Evolutionary conservation across 2,888 invertebrate genomes (phyloP).

Genomic region (Mechanitis mazaeus): DNA sequence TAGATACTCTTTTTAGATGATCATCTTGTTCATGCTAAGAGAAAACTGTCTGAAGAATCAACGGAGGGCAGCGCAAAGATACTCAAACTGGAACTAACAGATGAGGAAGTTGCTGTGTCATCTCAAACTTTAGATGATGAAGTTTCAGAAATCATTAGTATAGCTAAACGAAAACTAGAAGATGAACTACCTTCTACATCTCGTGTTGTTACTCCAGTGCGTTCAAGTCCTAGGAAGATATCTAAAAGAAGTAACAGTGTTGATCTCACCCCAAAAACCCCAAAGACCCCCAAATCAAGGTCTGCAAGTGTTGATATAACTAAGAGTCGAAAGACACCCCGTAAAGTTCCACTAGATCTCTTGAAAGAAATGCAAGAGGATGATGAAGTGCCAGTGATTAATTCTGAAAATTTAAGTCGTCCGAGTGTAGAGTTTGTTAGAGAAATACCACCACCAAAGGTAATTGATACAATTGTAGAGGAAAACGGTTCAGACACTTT

Average conservation of each 20-base stretch:
- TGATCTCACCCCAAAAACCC: slow-evolving; percentile 54
- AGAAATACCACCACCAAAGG: slow-evolving; percentile 43
- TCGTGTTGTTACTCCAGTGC: slow-evolving; percentile 48
- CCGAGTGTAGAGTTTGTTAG: slow-evolving; percentile 50
- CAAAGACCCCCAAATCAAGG: slow-evolving; percentile 57
- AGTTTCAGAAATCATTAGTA: slow-evolving; percentile 53
- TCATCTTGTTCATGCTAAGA: slow-evolving; percentile 43
- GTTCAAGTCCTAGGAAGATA: slow-evolving; percentile 56
- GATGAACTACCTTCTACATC: slow-evolving; percentile 52
- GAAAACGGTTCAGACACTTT: slow-evolving; percentile 46
- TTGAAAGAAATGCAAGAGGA: slow-evolving; percentile 32
- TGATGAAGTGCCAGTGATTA: slow-evolving; percentile 28
- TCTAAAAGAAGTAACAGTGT: slow-evolving; percentile 62
- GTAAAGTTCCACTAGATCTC: slow-evolving; percentile 37
- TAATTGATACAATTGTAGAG: slow-evolving; percentile 50
- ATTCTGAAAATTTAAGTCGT: slow-evolving; percentile 39
- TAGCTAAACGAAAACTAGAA: slow-evolving; percentile 44
- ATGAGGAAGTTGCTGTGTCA: slow-evolving; percentile 42
- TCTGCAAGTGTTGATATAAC: slow-evolving; percentile 61
- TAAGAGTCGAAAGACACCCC: slow-evolving; percentile 47
- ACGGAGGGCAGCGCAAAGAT: slow-evolving; percentile 50
- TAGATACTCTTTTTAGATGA: slow-evolving; percentile 42
- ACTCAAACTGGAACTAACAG: slow-evolving; percentile 51
- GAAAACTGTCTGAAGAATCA: slow-evolving; percentile 55
- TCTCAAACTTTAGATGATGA: slow-evolving; percentile 60